phyloP scores from a whole-genome alignment of 1,140 invertebrate genomes.

The Melitaea cinxia region DNA sequence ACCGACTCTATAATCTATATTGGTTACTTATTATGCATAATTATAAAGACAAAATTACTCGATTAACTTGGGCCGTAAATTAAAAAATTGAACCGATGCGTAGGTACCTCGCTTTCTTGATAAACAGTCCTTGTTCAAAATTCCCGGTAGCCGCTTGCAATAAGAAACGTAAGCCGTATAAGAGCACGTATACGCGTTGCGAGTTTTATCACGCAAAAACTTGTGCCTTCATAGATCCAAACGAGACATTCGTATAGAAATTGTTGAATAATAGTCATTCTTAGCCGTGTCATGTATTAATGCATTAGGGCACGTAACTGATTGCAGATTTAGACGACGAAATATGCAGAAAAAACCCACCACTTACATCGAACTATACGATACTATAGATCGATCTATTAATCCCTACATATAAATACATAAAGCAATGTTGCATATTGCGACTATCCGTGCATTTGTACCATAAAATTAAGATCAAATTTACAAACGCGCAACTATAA shows the following conservation, averaged over 20 bases:
- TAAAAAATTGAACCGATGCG: constrained; percentile 5
- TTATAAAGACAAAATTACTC: background rate
- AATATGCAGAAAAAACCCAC: constrained; percentile 1
- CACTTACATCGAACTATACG: background rate
- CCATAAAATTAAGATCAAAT: too few relatives aligned
- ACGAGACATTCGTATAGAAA: constrained; percentile 2
- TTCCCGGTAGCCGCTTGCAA: constrained; percentile 37
- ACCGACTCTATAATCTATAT: too few relatives aligned
- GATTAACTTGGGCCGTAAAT: background rate
- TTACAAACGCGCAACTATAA: too few relatives aligned
- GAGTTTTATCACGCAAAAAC: constrained; percentile 34
- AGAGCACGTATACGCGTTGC: constrained; percentile 26
- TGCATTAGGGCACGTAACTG: constrained; percentile 4
- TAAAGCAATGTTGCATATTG: too few relatives aligned
- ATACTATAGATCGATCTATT: background rate
- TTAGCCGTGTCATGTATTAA: constrained; percentile 11
- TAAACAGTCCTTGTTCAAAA: constrained; percentile 40
- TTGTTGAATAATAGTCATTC: constrained; percentile 9
- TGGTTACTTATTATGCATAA: background rate
- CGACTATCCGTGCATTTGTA: too few relatives aligned
- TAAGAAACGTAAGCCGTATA: constrained; percentile 42
- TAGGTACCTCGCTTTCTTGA: constrained; percentile 31
- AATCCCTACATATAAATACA: too few relatives aligned
- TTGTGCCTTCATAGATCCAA: constrained; percentile 19
- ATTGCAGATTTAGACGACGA: background rate